Evolutionary conservation across 2,797 vertebrate genomes (phyloP), one percentile per base, ranked within the genome.

Genomic region (Acestrorhynchus altus): DNA sequence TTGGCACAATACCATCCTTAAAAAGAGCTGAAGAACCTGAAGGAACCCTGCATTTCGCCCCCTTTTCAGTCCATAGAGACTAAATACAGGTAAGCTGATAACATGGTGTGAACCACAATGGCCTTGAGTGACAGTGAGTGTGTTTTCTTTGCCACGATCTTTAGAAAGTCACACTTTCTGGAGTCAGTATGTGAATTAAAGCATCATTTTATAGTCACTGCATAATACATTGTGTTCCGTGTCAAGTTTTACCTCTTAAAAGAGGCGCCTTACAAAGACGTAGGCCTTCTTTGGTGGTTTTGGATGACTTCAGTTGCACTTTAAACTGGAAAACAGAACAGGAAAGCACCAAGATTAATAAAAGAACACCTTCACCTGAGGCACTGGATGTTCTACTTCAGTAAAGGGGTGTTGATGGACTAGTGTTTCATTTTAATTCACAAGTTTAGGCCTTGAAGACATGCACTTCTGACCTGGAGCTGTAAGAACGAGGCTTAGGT

Each of bases 401-500:
- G 10, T 47, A 26, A 52, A 18, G 16, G 76, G 59, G 56, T 72
- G 31, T 35, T 18, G 8, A 20, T 46, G 49, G 52, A 51, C 49
- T 56, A 61, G 49, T 44, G 42, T 69, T 76, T 74, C 76, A 59
- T 74, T 77, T 77, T 49, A 59, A 77, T 70, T 70, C 47, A 31
- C 49, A 49, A 68, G 7, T 79, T 49, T 60, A 40, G 56, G 72
- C 65, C 57, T 73, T 81, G 52, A 64, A 79, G 24, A 49, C 47
- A 24, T 72, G 69, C 74, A 46, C 75, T 82, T 68, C 77, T 82
- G 72, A 80, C 76, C 68, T 26, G 31, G 12, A 46, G 60, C 69
- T 74, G 46, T 75, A 76, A 68, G 47, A 83, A 72, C 54, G 28
- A 75, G 59, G 18, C 42, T 46, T 15, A 42, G 26, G 47, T 10